Evolutionary conservation across 2,797 vertebrate genomes (phyloP), one percentile per base, ranked within the genome.

Genomic region (Helostoma temminkii): DNA sequence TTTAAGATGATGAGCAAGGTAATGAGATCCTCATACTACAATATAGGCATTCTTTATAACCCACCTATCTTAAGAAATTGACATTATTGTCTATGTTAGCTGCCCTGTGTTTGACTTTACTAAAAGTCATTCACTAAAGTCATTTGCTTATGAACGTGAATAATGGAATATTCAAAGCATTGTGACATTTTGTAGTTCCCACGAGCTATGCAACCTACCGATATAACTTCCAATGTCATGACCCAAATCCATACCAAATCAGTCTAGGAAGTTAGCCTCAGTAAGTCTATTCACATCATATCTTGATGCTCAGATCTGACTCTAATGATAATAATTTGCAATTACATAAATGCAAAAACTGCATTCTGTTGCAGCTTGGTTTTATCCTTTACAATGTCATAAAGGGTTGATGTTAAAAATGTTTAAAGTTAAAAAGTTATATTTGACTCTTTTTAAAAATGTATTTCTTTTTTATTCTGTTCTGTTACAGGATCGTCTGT

Each of bases 1-100:
- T 99, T 99, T 90, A 99, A 98, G 93, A 99, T 99, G 98, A 99
- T 99, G 98, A 99, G 97, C 94, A 99, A 98, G 96, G 98, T 99
- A 96, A 96, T 86, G 73, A 36, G 5, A 1, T 59, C 24, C 34
- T 43, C 3, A 21, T 21, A 12, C 21, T 26, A 8, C 46, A 30
- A 30, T 24, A 1, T 24, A 16, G 18, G 22, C 16, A 18, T 7
- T 42, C 32, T 53, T 41, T 39, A 37, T 9, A 30, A 7, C 12
- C n/a, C n/a, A 41, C 16, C 34, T 2, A 11, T 36, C 10, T 36
- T 36, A 36, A 11, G 6, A 8, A 36, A 8, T 36, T 36, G 10
- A 36, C 10, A 36, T 36, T 36, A 7, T 36, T 36, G 34, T 7
- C 6, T 11, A 11, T 36, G 34, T 36, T 11, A 45, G n/a, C 19